Evolutionary conservation across 1,140 invertebrate species (phyloP), one percentile per base, ranked within the genome.

Genomic region (Idris sp.): DNA sequence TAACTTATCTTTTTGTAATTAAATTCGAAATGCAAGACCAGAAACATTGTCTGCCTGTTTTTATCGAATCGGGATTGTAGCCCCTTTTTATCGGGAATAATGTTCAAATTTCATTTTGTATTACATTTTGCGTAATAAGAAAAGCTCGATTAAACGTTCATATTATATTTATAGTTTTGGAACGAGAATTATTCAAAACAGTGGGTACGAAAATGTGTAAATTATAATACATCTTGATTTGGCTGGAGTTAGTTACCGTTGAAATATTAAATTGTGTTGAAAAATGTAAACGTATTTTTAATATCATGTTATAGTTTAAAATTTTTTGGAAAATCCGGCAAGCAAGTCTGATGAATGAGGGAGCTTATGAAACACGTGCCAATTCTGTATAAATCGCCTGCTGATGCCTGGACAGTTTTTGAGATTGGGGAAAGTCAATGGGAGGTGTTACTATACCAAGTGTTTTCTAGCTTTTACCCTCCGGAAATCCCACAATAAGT

Each of bases 401-500:
- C 31, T 30, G 33, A 48, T 7, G 43, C 22, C n/a, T 41, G 9
- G 59, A 44, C 43, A 43, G 38, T 64, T 51, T 53, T 36, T 14
- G 14, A 16, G 35, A 53, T 18, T 16, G 41, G 48, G 15, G 14
- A 28, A 19, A 40, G 18, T 46, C 31, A 4, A n/a, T n/a, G n/a
- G n/a, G n/a, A 49, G 10, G 10, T 36, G 35, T 33, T 40, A 49
- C 46, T 48, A n/a, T n/a, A 68, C 56, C 62, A 75, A 76, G 58
- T 75, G 75, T 79, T 77, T 64, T 40, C 49, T 56, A 67, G 59
- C 59, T 51, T 2, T 22, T 22, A 4, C 19, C 19, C 19, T 31
- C 49, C 38, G 77, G 51, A 16, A n/a, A 38, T 26, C 18, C 28
- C 10, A 25, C 43, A 44, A 36, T 36, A 36, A 36, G 11, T 30